These are phyloP conservation scores for Coracopsis vasa DNA, from an alignment of 2,113 vertebrate species.

Conservation along the genomic window DNA sequence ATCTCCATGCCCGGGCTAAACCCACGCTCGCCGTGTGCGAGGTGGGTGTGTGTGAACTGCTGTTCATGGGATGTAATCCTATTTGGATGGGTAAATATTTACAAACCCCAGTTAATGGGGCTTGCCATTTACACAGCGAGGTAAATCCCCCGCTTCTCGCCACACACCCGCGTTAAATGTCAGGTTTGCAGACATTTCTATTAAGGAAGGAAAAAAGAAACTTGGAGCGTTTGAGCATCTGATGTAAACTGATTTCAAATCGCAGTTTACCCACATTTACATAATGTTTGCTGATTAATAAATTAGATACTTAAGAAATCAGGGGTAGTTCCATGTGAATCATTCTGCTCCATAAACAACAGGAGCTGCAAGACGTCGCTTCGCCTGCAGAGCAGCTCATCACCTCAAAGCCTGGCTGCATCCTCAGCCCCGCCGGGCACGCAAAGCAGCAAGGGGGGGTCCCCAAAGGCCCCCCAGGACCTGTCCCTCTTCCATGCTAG, in stretches of 20 bases:
- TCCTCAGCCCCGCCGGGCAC: neutral
- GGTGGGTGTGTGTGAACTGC: neutral
- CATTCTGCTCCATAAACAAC: slow-evolving; percentile 44
- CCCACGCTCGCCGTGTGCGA: fast-evolving
- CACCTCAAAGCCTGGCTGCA: fast-evolving
- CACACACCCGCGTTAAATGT: neutral
- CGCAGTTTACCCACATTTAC: slow-evolving; percentile 67
- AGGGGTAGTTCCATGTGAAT: slow-evolving; percentile 49
- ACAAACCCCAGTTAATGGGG: neutral
- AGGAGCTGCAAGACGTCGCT: neutral
- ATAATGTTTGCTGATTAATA: slow-evolving; percentile 74
- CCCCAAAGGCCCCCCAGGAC: fast-evolving
- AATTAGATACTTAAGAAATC: slow-evolving; percentile 68
- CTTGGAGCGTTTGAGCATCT: slow-evolving; percentile 23
- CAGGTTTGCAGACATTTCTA: slow-evolving; percentile 54
- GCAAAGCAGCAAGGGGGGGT: neutral
- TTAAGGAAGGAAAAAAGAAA: slow-evolving; percentile 28
- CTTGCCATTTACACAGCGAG: slow-evolving; percentile 43
- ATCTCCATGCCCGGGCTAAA: neutral
- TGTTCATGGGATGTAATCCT: neutral
- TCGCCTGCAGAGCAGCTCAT: neutral
- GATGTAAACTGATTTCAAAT: slow-evolving; percentile 63
- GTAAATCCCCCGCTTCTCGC: slow-evolving; percentile 1
- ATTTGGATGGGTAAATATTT: slow-evolving; percentile 19
- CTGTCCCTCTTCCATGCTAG: fast-evolving